Base-by-base conservation (phyloP, 2,113 vertebrate genomes). In the Paratilapia polleni region DNA sequence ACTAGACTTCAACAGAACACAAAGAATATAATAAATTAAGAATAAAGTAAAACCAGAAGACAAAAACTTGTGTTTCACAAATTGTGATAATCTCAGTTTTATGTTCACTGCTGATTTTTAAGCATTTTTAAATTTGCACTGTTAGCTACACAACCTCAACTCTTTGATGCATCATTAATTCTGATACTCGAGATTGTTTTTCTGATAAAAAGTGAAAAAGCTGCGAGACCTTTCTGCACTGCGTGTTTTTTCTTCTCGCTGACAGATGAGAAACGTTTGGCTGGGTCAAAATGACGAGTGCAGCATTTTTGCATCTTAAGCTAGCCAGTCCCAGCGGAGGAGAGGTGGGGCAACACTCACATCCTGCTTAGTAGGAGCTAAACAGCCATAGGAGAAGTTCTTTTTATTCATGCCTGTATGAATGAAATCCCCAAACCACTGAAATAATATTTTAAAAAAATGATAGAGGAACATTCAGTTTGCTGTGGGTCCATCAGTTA, bases 91-190 rank as follows among this genome's bases (percentile, higher is more conserved):
- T 36, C 5, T 36, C 10, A 34, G 54, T 28, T 62, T 34, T 62
- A 17, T 12, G 60, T 0, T 34, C 1, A 61, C 20, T 0, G 9
- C 15, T 0, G 3, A 62, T 20, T 34, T 34, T 6, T 20, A 12
- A 62, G 28, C 20, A 1, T 47, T 15, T 15, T 13, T 43, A 2
- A 2, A 12, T 41, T 41, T 41, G 9, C 10, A 14, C 8, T 14
- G 41, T 3, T 1, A 13, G 13, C 41, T 5, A 13, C 41, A 43
- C 41, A 12, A 47, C 5, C 34, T 36, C 5, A 36, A 36, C 9
- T 38, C 31, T 19, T 59, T 13, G 10, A 12, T 43, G 11, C 41
- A 43, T 52, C 47, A 19, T 17, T 17, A 17, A 17, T 49, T 17
- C 15, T 9, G 24, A 22, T 56, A 31, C 31, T 56, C 1, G 1